These are phyloP conservation scores for Phaedon cochleariae DNA, from an alignment of 2,888 invertebrate species.

Conservation along the genomic window DNA sequence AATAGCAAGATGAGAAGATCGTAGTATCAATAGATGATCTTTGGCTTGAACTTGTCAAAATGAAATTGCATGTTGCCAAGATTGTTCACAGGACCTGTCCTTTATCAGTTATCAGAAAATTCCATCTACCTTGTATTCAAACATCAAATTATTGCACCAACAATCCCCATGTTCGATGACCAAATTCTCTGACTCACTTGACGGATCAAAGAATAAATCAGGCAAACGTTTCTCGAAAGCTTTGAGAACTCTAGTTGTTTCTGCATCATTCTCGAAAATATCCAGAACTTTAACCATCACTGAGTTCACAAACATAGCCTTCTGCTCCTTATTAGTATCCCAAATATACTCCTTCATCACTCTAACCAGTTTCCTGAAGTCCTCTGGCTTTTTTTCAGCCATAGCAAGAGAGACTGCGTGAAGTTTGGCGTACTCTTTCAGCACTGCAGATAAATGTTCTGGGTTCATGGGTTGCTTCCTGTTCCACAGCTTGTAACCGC, in stretches of 20 bases:
- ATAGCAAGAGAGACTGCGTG: conserved; percentile 37
- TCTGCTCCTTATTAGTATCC: background rate
- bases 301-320: background rate
- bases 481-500: background rate
- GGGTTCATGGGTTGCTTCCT: conserved; percentile 24
- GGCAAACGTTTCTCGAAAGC: background rate
- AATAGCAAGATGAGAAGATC: no score
- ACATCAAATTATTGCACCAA: conserved; percentile 50
- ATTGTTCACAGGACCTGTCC: no score
- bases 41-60: no score
- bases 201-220: background rate
- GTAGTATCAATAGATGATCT: no score
- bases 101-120: background rate
- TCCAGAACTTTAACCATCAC: background rate
- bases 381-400: conserved; percentile 31
- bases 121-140: conserved; percentile 38
- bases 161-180: conserved; percentile 47
- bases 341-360: background rate
- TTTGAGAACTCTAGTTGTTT: background rate
- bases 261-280: background rate
- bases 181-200: background rate
- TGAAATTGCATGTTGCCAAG: no score
- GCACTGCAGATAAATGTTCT: conserved; percentile 31
- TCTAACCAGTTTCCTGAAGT: conserved; percentile 17
- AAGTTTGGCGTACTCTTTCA: conserved; percentile 36